Percentiles rank a stretch among this genome's conserved stretches.
phyloP scores from a whole-genome alignment of 2,113 vertebrate species.

The Python bivittatus region DNA sequence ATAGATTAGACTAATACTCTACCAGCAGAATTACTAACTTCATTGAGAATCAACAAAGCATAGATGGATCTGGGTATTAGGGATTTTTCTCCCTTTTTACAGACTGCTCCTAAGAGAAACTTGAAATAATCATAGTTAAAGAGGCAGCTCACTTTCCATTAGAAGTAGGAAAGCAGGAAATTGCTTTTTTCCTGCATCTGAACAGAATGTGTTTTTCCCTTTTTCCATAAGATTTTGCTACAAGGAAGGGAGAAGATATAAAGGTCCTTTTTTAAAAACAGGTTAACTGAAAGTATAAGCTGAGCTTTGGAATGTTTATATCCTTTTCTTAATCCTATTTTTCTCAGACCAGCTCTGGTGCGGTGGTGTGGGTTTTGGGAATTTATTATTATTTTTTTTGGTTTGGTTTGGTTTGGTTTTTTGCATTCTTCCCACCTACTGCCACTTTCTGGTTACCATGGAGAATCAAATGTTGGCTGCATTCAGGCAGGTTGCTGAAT shows the following conservation, averaged over 20 bases:
- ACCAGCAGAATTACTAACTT: not conserved
- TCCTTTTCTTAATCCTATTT: conserved; percentile 43
- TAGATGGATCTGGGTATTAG: not conserved
- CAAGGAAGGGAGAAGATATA: not conserved
- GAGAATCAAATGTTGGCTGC: conserved; percentile 69
- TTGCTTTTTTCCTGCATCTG: not conserved
- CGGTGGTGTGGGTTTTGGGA: too few species aligned
- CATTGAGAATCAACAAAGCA: not conserved
- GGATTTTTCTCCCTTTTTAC: not conserved
- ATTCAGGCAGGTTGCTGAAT: conserved; percentile 71
- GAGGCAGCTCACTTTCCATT: conserved; percentile 1
- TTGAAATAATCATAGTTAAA: not conserved
- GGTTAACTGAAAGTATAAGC: conserved; percentile 25
- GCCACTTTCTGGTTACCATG: conserved; percentile 71
- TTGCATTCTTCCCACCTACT: conserved; percentile 38
- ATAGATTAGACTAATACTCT: not conserved
- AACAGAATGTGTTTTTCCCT: not conserved
- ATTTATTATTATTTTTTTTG: too few species aligned
- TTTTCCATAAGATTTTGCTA: not conserved
- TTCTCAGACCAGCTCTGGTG: conserved; percentile 16
- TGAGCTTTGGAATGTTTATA: conserved; percentile 46
- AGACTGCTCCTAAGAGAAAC: not conserved
- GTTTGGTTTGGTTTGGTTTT: not conserved
- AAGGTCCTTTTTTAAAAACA: conserved; percentile 2
- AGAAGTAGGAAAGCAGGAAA: conserved; percentile 9